Conservation (phyloP, 2,113 vertebrate species). For the Alligator mississippiensis region DNA sequence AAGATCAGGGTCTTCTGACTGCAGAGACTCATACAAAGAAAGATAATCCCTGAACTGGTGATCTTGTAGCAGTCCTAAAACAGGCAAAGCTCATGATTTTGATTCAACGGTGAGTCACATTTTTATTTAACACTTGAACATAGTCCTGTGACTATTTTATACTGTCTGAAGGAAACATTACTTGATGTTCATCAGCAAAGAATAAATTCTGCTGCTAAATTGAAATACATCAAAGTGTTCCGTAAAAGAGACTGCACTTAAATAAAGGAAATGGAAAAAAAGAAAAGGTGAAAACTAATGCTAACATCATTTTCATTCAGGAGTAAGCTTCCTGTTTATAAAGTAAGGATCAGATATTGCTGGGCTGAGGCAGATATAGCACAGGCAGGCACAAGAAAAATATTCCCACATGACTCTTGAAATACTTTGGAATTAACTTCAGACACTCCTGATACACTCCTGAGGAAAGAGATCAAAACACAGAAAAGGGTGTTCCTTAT, state of each 20-base stretch:
- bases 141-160: background rate
- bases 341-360: background rate
- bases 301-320: background rate
- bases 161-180: conserved; percentile 44
- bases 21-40: too few relatives aligned
- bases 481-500: background rate
- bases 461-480: background rate
- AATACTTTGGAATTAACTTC: fast-evolving
- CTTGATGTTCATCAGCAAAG: conserved; percentile 27
- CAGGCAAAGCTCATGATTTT: background rate
- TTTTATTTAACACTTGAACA: background rate
- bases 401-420: background rate
- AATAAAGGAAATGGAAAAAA: background rate
- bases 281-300: background rate
- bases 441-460: background rate
- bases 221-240: background rate
- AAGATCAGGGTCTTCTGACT: too few relatives aligned
- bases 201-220: conserved; percentile 47
- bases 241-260: background rate
- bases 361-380: background rate
- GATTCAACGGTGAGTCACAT: background rate
- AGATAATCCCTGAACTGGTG: too few relatives aligned
- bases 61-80: background rate
- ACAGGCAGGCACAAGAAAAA: background rate
- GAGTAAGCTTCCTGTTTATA: conserved; percentile 27